Evolutionary conservation across 2,888 invertebrate species (phyloP), one percentile per base, ranked within the genome.

Genomic region (Iselma pallidipennis): DNA sequence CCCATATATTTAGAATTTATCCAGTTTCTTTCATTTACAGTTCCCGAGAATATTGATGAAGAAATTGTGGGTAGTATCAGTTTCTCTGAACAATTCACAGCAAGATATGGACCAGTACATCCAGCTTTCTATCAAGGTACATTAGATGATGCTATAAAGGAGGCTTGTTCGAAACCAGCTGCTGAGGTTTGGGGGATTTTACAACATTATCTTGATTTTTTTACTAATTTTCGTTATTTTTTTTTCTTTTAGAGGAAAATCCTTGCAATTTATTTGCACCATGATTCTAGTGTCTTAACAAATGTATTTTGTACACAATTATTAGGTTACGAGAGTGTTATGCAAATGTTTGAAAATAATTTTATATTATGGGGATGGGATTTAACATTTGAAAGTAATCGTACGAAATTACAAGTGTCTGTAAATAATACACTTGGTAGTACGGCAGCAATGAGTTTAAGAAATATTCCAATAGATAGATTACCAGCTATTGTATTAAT

Each of bases 291-390:
- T 72, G 95, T 98, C 59, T 85, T 96, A 71, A 91, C 96, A 33
- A 97, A 99, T 82, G 97, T 98, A 68, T 99, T 98, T 86, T 97
- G 98, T 83, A 95, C 96, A 59, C 95, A 96, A 80, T 86, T 96
- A 63, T 85, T 98, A 69, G 96, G 96, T 80, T 92, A 91, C 74
- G 96, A 96, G 77, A 91, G 93, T 16, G 92, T 98, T 54, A 89
- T 96, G 75, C 92, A 95, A 78, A 92, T 94, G 63, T 86, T 99
- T 50, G 89, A 91, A 59, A 90, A 89, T 59, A 95, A 96, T 84
- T 98, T 96, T 82, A 85, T 98, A 49, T 87, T 96, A 2, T 98
- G 96, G 89, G 97, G 97, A 61, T 99, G 98, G 98, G 98, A 98
- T 82, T 87, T 98, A 70, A 96, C 98, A 9, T 88, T 90, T 71